Conservation (phyloP, 2,113 vertebrate species). For the Lontra canadensis region DNA sequence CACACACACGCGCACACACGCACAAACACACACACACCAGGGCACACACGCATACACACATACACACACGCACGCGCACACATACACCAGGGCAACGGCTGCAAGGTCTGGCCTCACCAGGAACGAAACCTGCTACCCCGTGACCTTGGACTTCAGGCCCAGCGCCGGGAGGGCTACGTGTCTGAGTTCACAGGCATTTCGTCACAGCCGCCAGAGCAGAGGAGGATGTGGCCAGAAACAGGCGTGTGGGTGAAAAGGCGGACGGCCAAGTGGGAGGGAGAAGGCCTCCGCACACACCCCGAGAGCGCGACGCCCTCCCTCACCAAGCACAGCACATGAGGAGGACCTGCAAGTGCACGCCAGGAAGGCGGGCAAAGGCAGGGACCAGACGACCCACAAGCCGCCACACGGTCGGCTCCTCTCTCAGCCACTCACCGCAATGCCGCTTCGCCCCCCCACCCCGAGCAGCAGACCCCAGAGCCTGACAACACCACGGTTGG, state of each 20-base stretch:
- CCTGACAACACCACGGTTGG: neutral
- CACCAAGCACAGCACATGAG: neutral
- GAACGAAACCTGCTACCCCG: neutral
- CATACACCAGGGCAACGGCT: neutral
- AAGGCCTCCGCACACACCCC: neutral
- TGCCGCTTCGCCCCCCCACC: neutral
- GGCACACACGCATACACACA: too few species aligned
- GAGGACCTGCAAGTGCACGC: neutral
- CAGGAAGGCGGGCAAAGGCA: neutral
- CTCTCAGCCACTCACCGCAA: neutral
- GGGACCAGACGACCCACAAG: neutral
- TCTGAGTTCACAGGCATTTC: neutral
- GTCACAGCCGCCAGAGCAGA: neutral
- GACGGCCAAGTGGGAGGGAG: neutral
- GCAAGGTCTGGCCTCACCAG: neutral
- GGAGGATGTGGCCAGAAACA: neutral
- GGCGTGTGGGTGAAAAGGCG: neutral
- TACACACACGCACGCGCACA: too few species aligned
- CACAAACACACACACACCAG: neutral
- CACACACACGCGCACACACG: neutral
- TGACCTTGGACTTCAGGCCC: neutral
- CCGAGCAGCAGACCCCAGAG: neutral
- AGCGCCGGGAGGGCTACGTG: neutral
- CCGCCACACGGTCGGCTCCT: fast-evolving
- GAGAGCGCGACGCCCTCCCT: neutral